Conservation (phyloP, 2,888 invertebrate genomes). For the Nemoura dubitans region DNA sequence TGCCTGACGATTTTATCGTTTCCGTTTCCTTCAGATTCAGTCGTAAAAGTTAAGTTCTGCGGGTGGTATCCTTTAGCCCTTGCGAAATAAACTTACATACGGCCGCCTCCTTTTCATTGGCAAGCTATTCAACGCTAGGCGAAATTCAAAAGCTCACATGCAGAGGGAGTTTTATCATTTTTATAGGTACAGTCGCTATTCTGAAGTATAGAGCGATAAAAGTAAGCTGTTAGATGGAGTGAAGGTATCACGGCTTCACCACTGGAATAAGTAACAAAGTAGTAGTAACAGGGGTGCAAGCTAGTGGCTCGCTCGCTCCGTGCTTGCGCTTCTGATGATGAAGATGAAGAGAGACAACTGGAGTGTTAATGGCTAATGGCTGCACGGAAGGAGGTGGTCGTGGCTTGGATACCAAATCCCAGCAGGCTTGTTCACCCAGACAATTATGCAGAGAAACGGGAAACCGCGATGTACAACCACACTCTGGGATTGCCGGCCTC, state of each 20-base stretch:
- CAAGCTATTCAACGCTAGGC: neutral
- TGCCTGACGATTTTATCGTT: constrained; percentile 5
- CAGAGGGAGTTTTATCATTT: neutral
- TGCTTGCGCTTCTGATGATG: neutral
- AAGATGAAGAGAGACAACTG: constrained; percentile 12
- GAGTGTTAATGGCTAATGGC: constrained; percentile 12
- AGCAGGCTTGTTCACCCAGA: neutral
- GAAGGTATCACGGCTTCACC: neutral
- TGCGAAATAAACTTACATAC: neutral
- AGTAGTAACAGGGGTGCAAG: neutral
- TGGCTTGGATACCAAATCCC: constrained; percentile 12
- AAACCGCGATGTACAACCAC: neutral
- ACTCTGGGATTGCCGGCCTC: neutral
- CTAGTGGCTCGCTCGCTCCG: neutral
- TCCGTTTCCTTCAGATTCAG: constrained; percentile 7
- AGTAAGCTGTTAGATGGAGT: constrained; percentile 5
- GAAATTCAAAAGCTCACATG: constrained; percentile 7
- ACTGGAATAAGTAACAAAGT: constrained; percentile 12
- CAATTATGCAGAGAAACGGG: constrained; percentile 12
- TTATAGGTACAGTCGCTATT: constrained; percentile 12
- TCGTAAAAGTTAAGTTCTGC: constrained; percentile 12
- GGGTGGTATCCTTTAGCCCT: neutral
- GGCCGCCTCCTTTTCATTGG: neutral
- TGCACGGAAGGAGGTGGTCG: constrained; percentile 12
- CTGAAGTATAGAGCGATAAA: constrained; percentile 4